A percentile compares a stretch with the other conserved stretches of the same genome.
phyloP scores from a whole-genome alignment of 2,888 invertebrate species.

The Emmelina monodactyla region DNA sequence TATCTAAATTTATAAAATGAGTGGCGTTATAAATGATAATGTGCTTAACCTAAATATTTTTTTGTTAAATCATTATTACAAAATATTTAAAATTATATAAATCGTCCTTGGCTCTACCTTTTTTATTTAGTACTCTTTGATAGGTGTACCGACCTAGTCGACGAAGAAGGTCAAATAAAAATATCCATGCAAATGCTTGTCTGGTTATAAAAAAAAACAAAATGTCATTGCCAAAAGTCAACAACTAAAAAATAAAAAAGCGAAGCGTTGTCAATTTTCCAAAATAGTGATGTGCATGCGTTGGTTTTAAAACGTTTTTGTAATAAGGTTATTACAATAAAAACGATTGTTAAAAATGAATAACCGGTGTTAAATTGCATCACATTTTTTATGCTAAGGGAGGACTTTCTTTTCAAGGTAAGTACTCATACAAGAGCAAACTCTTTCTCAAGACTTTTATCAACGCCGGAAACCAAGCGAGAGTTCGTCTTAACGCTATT shows the following conservation, averaged over 20 bases:
- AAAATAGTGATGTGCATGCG: constrained; percentile 30
- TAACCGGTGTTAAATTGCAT: background rate
- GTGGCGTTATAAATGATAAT: background rate
- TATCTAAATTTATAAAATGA: background rate
- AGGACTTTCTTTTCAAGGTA: constrained; percentile 12
- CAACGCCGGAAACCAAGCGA: constrained; percentile 43
- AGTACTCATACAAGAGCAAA: constrained; percentile 25
- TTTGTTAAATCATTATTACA: background rate
- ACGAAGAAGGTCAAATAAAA: background rate
- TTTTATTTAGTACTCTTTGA: background rate
- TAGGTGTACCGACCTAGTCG: background rate
- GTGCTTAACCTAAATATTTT: background rate
- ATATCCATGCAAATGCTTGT: background rate
- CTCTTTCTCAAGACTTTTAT: constrained; percentile 31
- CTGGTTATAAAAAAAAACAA: constrained; percentile 16
- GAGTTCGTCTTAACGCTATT: constrained; percentile 52
- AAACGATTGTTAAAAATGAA: background rate
- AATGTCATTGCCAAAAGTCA: constrained; percentile 6
- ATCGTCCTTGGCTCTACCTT: background rate
- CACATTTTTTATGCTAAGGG: background rate
- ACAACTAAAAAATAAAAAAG: background rate
- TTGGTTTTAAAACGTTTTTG: background rate
- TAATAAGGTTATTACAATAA: background rate
- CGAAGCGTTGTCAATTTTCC: constrained; percentile 24
- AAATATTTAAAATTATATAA: background rate